Conservation (phyloP, 2,888 invertebrate genomes). For the Drosophila subquinaria region DNA sequence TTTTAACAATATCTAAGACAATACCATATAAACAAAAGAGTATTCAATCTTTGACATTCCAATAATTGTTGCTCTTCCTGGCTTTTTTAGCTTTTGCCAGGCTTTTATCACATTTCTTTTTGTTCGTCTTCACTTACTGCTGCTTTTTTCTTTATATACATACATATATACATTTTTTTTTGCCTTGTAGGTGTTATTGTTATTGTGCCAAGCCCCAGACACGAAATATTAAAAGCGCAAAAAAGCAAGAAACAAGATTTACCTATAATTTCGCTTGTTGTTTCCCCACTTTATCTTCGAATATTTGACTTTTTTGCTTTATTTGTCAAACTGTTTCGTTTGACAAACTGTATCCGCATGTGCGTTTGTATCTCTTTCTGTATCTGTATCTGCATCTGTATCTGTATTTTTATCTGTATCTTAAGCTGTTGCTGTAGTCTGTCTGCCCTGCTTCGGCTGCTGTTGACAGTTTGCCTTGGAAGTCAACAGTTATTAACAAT, state of each 20-base stretch:
- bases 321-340: conserved; percentile 56
- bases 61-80: conserved; percentile 8
- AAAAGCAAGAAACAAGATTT: conserved; percentile 64
- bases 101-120: conserved; percentile 48
- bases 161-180: conserved; percentile 3
- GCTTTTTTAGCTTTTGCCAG: conserved; percentile 13
- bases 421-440: conserved; percentile 7
- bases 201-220: conserved; percentile 66
- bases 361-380: conserved; percentile 17
- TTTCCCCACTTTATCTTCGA: not conserved
- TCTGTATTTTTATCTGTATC: not conserved
- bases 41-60: conserved; percentile 8
- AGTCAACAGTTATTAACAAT: conserved; percentile 62
- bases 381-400: conserved; percentile 4
- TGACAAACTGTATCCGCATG: conserved; percentile 31
- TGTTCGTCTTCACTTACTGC: conserved; percentile 17
- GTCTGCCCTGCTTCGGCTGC: conserved; percentile 21
- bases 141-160: conserved; percentile 24
- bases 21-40: not conserved
- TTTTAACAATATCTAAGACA: no score
- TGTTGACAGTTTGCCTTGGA: conserved; percentile 55
- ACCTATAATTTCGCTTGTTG: conserved; percentile 43
- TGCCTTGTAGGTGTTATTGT: conserved; percentile 46
- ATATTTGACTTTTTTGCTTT: conserved; percentile 7
- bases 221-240: conserved; percentile 36